These are phyloP conservation scores for Andrena bucephala DNA, from an alignment of 2,888 invertebrate species.

Conservation along the genomic window DNA sequence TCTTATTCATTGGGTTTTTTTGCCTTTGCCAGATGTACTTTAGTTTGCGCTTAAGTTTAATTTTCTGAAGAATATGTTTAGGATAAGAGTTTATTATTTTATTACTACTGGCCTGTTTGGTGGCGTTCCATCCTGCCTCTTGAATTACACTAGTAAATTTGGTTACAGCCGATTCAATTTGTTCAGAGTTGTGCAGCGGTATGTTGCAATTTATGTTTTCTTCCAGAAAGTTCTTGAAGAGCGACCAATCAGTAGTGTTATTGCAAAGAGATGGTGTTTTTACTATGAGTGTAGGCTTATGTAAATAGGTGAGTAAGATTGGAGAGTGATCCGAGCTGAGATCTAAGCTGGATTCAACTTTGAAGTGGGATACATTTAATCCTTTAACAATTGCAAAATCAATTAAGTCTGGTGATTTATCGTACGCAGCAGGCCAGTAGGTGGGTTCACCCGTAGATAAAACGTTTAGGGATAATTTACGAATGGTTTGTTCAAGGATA, in stretches of 20 bases:
- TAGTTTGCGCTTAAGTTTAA: conserved; percentile 9
- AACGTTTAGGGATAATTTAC: no score
- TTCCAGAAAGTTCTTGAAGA: background rate
- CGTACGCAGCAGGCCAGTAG: no score
- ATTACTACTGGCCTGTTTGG: background rate
- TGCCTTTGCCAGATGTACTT: background rate
- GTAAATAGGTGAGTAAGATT: background rate
- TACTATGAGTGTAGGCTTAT: background rate
- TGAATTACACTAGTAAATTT: background rate
- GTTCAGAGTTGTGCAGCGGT: background rate
- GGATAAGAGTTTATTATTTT: background rate
- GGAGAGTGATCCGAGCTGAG: conserved; percentile 2
- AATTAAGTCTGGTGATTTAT: no score
- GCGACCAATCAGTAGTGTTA: background rate
- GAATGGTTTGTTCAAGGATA: no score
- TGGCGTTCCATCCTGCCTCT: background rate
- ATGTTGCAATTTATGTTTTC: background rate
- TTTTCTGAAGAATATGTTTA: conserved; percentile 4
- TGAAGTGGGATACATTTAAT: background rate
- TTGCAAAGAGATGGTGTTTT: background rate
- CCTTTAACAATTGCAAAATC: conserved; percentile 14
- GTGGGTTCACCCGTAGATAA: no score
- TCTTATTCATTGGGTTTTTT: background rate
- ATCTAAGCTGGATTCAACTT: no score
- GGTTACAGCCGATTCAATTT: background rate